Base-by-base conservation (phyloP, 2,797 vertebrate species). In the Bryconaethiops microstoma region DNA sequence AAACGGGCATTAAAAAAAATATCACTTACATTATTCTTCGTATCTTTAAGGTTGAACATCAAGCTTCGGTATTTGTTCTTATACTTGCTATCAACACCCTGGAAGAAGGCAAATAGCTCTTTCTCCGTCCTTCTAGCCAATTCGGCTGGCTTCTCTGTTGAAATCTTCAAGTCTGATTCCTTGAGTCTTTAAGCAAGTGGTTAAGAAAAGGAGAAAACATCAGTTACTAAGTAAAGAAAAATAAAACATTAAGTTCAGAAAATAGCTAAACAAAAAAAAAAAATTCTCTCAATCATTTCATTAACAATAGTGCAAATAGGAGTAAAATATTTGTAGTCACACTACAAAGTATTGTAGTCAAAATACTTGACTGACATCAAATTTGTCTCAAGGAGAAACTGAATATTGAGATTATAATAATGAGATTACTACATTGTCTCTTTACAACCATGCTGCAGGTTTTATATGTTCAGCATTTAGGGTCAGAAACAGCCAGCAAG, bases 11-110 rank as follows among this genome's bases (percentile, higher is more conserved):
- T 29, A 29, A 29, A 29, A 29, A 29, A 64, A 16, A 45, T 19
- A 60, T 10, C 63, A 95, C 97, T 91, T 94, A 97, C 98, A 21
- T 97, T 98, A 90, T 99, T 99, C 94, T 99, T 99, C 54, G 96
- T 94, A 87, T 99, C 98, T 92, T 97, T 99, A 40, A 99, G 94
- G 92, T 99, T 99, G 89, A 99, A 99, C 94, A 96, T 99, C 90
- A 99, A 90, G 89, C 98, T 99, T 92, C 98, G 93, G 77, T 99
- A 99, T 88, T 99, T 99, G 92, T 96, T 99, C 92, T 99, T 99
- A 89, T 99, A 99, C 86, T 99, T 99, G 39, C 96, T 95, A 72
- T 99, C 98, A 6, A 98, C 99, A 89, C 99, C 97, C 87, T 97
- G 97, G 87, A 98, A 98, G 87, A 98, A 95, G 82, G 97, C 95